Conservation (phyloP, 2,113 vertebrate species). For the Misgurnus mizolepis region DNA sequence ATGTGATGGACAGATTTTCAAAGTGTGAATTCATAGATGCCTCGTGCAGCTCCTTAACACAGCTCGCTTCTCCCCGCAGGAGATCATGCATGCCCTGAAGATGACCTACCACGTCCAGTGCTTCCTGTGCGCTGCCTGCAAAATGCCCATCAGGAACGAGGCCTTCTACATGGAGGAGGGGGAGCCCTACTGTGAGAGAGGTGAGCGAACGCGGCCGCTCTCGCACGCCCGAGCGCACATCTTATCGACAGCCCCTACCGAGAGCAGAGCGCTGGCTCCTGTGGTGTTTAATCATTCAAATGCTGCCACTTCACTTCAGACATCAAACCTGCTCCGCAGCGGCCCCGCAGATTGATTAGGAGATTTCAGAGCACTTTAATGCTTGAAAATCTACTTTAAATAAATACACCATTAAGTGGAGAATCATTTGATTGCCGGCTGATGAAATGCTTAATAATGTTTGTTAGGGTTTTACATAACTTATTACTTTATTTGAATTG, state of each 20-base stretch:
- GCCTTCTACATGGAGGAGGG: constrained; percentile 99
- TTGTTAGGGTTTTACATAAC: not conserved
- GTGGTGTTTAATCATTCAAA: constrained; percentile 48
- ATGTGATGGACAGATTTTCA: constrained; percentile 16
- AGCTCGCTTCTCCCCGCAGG: constrained; percentile 69
- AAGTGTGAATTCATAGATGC: constrained; percentile 11
- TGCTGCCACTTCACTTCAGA: constrained; percentile 33
- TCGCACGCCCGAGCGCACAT: constrained; percentile 40
- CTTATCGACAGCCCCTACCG: constrained; percentile 37
- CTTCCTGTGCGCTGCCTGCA: constrained; percentile 93
- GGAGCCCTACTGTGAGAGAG: constrained; percentile 95
- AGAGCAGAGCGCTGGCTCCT: constrained; percentile 6
- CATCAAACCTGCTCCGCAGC: constrained; percentile 32
- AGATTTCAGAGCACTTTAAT: constrained; percentile 7
- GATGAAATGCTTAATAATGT: not conserved
- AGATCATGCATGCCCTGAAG: constrained; percentile 98
- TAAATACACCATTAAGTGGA: not conserved
- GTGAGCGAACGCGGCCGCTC: constrained; percentile 64
- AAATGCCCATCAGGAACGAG: constrained; percentile 91
- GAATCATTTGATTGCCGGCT: not conserved
- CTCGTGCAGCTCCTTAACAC: not conserved
- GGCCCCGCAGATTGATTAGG: constrained; percentile 31
- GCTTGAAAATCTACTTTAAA: constrained; percentile 20
- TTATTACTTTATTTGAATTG: not conserved
- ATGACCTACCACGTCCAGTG: constrained; percentile 98